Percentiles rank a stretch among this genome's conserved stretches.
Evolutionary conservation across 2,113 vertebrate genomes (phyloP).

Genomic region (Thunnus thynnus): DNA sequence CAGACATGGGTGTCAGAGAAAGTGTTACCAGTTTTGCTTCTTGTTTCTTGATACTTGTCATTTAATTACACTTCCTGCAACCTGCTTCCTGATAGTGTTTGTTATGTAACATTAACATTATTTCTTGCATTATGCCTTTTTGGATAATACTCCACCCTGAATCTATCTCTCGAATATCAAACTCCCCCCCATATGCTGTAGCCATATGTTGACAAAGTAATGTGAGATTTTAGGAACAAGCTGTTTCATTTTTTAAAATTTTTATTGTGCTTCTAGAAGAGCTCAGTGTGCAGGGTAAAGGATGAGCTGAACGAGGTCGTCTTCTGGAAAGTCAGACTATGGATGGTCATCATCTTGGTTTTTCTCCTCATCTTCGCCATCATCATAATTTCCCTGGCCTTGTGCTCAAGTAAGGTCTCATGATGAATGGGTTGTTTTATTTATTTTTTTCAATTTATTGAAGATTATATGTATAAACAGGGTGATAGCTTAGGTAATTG

Average conservation of each 20-base stretch:
- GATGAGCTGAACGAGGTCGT: constrained; percentile 46
- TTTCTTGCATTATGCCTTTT: not conserved
- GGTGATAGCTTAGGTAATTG: not conserved
- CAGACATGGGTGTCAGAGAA: too few relatives aligned
- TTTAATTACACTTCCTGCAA: too few relatives aligned
- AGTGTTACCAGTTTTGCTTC: too few relatives aligned
- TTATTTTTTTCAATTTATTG: not conserved
- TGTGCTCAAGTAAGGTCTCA: constrained; percentile 72
- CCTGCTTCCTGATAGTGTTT: not conserved
- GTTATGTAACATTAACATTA: not conserved
- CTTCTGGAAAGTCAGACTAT: constrained; percentile 53
- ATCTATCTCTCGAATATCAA: too few relatives aligned
- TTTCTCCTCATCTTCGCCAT: constrained; percentile 18
- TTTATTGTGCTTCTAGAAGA: constrained; percentile 16
- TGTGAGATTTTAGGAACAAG: too few relatives aligned
- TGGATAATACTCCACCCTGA: not conserved
- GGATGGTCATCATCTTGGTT: constrained; percentile 69
- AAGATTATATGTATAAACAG: not conserved
- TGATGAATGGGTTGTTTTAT: not conserved
- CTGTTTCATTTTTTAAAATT: not conserved
- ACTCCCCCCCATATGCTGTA: not conserved
- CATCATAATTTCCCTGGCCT: constrained; percentile 41
- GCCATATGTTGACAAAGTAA: not conserved
- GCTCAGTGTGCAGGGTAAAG: not conserved
- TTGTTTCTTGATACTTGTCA: too few relatives aligned